Evolutionary conservation across 1,140 invertebrate species (phyloP), one percentile per base, ranked within the genome.

Genomic region (Drosophila pseudoobscura): DNA sequence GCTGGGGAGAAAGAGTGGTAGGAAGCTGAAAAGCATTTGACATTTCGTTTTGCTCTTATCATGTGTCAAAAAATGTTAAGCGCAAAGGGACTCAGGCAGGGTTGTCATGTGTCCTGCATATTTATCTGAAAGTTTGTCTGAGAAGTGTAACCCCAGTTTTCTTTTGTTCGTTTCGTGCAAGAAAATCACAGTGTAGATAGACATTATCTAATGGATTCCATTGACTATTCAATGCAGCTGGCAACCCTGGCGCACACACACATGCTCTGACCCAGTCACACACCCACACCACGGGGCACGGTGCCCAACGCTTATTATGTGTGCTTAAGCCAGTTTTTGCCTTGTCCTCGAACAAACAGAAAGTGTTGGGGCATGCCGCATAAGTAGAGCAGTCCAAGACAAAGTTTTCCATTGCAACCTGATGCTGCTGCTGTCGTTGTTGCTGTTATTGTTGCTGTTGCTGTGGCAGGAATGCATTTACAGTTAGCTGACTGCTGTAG

Each of bases 291-390:
- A 5, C 20, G 20, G 20, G 20, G 46, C 46, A 65, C 55, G 54
- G 55, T 43, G 64, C 47, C 54, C 26, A 51, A 26, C 57, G 45
- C 64, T 69, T 66, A 74, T 74, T 76, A 89, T 73, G 54, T 77
- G 64, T 24, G 63, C 74, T 80, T 70, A 77, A 77, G 65, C 53
- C 75, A 69, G 75, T 68, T 75, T 71, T 75, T 56, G 56, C 50
- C 50, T 56, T 41, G 49, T 56, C 55, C 47, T 50, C 54, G 49
- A 31, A 66, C 58, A 64, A 74, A 72, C 64, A 45, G 31, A 76
- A 89, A 89, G 85, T 82, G 85, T 89, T 89, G 83, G 80, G 11
- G 74, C 59, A 66, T 71, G 51, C 60, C 58, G 77, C 82, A 85
- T 87, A 87, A 87, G 74, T 59, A 71, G 74, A 22, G 22, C 43